phyloP scores from a whole-genome alignment of 2,888 invertebrate genomes.

The Noctua fimbriata region DNA sequence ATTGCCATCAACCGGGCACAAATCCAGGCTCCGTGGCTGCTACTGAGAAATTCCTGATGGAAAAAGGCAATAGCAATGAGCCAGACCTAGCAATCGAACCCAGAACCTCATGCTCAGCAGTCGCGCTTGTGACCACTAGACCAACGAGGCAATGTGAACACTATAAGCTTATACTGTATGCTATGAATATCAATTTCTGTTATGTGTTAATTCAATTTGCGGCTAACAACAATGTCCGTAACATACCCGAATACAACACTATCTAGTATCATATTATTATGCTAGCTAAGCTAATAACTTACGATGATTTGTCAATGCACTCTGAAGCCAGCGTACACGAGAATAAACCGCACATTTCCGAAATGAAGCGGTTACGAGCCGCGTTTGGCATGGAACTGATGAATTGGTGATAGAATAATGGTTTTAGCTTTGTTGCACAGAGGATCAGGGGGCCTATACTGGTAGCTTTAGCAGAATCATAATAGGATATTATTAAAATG shows the following conservation, averaged over 20 bases:
- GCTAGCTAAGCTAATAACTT: background rate
- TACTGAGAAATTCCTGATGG: background rate
- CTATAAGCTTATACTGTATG: background rate
- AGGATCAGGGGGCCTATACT: background rate
- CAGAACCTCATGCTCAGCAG: background rate
- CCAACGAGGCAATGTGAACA: background rate
- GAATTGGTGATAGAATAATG: background rate
- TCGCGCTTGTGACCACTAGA: background rate
- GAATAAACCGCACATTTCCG: slow-evolving; percentile 31
- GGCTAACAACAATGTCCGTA: background rate
- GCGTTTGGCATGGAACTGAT: background rate
- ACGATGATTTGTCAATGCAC: slow-evolving; percentile 32
- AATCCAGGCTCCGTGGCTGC: background rate
- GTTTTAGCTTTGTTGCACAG: background rate
- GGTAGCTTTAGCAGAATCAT: no score
- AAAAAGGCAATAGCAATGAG: background rate
- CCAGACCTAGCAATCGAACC: background rate
- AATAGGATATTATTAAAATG: no score
- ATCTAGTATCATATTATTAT: background rate
- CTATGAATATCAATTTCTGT: background rate
- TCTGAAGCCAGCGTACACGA: background rate
- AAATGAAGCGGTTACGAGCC: slow-evolving; percentile 1
- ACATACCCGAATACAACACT: background rate
- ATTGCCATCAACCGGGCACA: background rate
- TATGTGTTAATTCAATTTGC: slow-evolving; percentile 2